phyloP scores from a whole-genome alignment of 1,140 invertebrate species.

The Apocrypta bakeri region DNA sequence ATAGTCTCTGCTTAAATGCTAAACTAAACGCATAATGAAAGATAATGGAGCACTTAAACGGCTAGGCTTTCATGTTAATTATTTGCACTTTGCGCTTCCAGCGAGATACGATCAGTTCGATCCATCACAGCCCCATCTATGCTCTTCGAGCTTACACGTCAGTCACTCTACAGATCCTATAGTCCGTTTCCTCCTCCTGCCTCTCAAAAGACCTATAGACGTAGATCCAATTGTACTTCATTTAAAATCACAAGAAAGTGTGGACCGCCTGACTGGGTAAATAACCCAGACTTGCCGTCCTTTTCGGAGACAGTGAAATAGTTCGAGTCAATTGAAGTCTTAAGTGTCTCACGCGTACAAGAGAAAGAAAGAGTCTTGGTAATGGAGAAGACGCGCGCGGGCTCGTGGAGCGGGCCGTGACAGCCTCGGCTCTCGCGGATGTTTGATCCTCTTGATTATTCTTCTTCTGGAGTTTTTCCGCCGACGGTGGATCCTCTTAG shows the following conservation, averaged over 20 bases:
- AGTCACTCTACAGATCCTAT: background rate
- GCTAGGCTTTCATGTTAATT: conserved; percentile 8
- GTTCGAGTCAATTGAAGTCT: background rate
- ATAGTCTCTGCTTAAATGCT: conserved; percentile 33
- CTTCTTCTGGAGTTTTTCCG: conserved; percentile 46
- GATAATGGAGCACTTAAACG: conserved; percentile 29
- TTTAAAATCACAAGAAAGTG: background rate
- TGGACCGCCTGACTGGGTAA: background rate
- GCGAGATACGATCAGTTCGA: background rate
- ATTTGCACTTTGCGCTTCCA: conserved; percentile 40
- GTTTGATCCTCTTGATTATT: background rate
- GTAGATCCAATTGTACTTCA: background rate
- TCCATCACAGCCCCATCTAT: background rate
- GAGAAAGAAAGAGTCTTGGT: conserved; percentile 53
- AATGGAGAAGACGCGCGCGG: conserved; percentile 39
- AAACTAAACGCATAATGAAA: conserved; percentile 38
- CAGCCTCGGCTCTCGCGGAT: conserved; percentile 21
- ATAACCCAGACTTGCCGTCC: conserved; percentile 10
- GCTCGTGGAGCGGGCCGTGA: conserved; percentile 37
- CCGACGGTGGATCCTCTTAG: conserved; percentile 57
- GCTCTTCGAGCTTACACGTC: background rate
- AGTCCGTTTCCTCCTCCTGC: background rate
- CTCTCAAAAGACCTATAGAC: background rate
- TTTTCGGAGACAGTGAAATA: background rate
- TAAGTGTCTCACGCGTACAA: conserved; percentile 19